These are phyloP conservation scores for Eumacrocentrus americanus DNA, from an alignment of 2,888 invertebrate species.

Conservation along the genomic window DNA sequence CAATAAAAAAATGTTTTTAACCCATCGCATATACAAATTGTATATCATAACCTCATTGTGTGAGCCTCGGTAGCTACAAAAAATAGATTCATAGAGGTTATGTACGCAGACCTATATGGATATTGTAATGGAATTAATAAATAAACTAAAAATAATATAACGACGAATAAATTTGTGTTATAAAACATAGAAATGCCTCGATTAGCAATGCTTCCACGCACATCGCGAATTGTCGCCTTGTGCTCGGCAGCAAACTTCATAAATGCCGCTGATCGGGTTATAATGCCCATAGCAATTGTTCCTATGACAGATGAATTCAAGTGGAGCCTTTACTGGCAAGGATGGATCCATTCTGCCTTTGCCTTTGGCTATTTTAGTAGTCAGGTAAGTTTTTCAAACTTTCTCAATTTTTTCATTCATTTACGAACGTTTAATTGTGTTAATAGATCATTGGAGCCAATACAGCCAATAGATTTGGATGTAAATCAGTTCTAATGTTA, in stretches of 20 bases:
- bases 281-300: constrained; percentile 80
- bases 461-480: constrained; percentile 72
- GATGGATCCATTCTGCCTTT: constrained; percentile 78
- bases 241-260: constrained; percentile 79
- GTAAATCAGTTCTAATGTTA: constrained; percentile 71
- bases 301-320: constrained; percentile 75
- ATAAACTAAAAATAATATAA: not conserved
- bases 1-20: too few species aligned
- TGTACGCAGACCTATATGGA: too few species aligned
- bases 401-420: not conserved
- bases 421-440: not conserved
- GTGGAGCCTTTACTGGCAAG: constrained; percentile 75
- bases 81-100: not conserved
- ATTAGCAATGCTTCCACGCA: constrained; percentile 64
- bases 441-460: constrained; percentile 69
- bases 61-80: too few species aligned
- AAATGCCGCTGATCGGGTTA: constrained; percentile 77
- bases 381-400: constrained; percentile 65
- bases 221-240: constrained; percentile 69
- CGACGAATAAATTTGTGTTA: not conserved
- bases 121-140: not conserved
- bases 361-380: constrained; percentile 79
- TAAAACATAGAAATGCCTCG: constrained; percentile 57
- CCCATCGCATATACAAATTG: too few species aligned
- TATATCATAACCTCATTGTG: too few species aligned